Evolutionary conservation across 2,797 vertebrate genomes (phyloP).

Genomic region (Esox lucius): DNA sequence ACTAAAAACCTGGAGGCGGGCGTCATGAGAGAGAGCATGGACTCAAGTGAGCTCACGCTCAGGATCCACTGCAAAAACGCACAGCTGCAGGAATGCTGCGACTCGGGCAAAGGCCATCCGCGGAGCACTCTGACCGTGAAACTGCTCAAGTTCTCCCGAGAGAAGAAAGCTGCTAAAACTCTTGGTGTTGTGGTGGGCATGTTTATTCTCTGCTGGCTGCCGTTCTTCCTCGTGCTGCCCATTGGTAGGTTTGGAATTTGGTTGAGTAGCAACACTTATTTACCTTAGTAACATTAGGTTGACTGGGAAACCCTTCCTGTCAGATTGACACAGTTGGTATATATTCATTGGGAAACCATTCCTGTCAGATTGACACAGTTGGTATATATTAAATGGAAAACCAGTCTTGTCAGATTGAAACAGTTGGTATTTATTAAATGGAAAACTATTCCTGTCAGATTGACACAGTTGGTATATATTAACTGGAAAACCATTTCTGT

Average conservation of each 20-base stretch:
- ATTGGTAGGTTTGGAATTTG: constrained; percentile 78
- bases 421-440: too few species aligned
- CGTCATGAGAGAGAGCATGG: constrained; percentile 87
- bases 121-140: constrained; percentile 87
- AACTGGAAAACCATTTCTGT: too few species aligned
- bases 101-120: constrained; percentile 62
- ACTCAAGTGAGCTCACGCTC: constrained; percentile 90
- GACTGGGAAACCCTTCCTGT: not conserved
- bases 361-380: too few species aligned
- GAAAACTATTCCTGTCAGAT: too few species aligned
- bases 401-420: too few species aligned
- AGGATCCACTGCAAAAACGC: constrained; percentile 89
- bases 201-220: constrained; percentile 96
- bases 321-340: not conserved
- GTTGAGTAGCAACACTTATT: not conserved
- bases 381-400: too few species aligned
- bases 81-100: constrained; percentile 76
- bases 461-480: too few species aligned
- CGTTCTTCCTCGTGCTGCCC: constrained; percentile 93
- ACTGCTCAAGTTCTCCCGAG: constrained; percentile 92
- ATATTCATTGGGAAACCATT: too few species aligned
- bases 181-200: constrained; percentile 94
- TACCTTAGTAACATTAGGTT: not conserved
- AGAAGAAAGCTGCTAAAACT: constrained; percentile 97
- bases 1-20: constrained; percentile 93